Evolutionary conservation across 2,888 invertebrate genomes (phyloP), one percentile per base, ranked within the genome.

Genomic region (Mesochorus sp.): DNA sequence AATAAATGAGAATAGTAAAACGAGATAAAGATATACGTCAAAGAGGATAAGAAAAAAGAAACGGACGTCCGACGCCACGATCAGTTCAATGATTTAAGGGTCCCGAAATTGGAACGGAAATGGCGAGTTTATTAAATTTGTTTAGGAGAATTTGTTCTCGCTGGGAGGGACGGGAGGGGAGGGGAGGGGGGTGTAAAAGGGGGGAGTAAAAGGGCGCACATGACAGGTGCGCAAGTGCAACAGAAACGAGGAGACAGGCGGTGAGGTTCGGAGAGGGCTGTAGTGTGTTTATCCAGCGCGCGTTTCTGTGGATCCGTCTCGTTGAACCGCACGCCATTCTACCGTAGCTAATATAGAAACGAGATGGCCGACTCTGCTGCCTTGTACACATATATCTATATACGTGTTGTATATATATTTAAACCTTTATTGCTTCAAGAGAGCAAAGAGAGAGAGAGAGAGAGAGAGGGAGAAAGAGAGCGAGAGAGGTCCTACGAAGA

Each of bases 61-160:
- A 61, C 59, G 61, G 61, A 47, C 26, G 1, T 37, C 28, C 55
- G 57, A 34, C 68, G 26, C 21, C 1, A 6, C 57, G 76, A 79
- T 4, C 14, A 6, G 57, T 75, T 80, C 82, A 80, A 82, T 80
- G 81, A 83, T 80, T 85, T 81, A 82, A 82, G 82, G 82, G 75
- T 81, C 44, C 55, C 79, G 81, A 85, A 84, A 86, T 87, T 86
- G 85, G 83, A 87, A 84, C 87, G 88, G 88, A 89, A 89, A 89
- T 88, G 88, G 87, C 86, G 85, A 85, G 86, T 86, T 90, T 90
- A 90, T 90, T 90, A 90, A 89, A 90, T 90, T 89, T 89, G 89
- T 90, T 89, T 89, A 88, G 88, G 86, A 80, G 83, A 75, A 51
- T 5, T 14, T 12, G 12, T 49, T 5, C 31, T 12, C 34, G 49